Evolutionary conservation across 2,888 invertebrate genomes (phyloP).

Genomic region (Athetis lepigone): DNA sequence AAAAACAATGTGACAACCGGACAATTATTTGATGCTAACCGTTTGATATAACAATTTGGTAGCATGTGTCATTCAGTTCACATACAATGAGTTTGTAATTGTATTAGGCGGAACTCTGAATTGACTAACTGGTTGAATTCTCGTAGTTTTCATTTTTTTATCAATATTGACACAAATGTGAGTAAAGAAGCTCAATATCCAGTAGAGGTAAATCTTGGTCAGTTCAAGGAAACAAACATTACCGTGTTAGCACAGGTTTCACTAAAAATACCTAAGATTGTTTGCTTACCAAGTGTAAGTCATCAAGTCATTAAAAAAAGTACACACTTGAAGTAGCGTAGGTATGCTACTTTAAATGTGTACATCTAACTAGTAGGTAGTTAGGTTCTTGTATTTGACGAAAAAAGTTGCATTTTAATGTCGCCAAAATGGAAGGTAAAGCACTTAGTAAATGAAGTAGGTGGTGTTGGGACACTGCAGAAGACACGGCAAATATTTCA

Average conservation of each 20-base stretch:
- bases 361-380: constrained; percentile 4
- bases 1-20: constrained; percentile 80
- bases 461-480: background rate
- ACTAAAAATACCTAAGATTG: constrained; percentile 38
- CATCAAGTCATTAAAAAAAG: constrained; percentile 32
- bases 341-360: constrained; percentile 37
- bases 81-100: constrained; percentile 48
- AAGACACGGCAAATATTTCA: background rate
- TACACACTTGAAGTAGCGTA: constrained; percentile 23
- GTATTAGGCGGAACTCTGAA: constrained; percentile 21
- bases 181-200: constrained; percentile 30
- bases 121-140: constrained; percentile 11
- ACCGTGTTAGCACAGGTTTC: constrained; percentile 31
- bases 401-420: constrained; percentile 8
- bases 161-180: constrained; percentile 35
- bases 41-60: constrained; percentile 60
- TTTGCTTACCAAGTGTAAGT: constrained; percentile 39
- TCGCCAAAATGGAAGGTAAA: background rate
- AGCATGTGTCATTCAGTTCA: constrained; percentile 58
- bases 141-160: constrained; percentile 30
- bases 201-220: constrained; percentile 47
- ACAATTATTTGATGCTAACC: constrained; percentile 72
- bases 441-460: background rate
- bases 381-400: constrained; percentile 6
- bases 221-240: constrained; percentile 53